A percentile compares a stretch with the other conserved stretches of the same genome.
These are phyloP conservation scores for Scelioninae gen. 2 DNA, from an alignment of 2,888 invertebrate genomes.

Conservation along the genomic window DNA sequence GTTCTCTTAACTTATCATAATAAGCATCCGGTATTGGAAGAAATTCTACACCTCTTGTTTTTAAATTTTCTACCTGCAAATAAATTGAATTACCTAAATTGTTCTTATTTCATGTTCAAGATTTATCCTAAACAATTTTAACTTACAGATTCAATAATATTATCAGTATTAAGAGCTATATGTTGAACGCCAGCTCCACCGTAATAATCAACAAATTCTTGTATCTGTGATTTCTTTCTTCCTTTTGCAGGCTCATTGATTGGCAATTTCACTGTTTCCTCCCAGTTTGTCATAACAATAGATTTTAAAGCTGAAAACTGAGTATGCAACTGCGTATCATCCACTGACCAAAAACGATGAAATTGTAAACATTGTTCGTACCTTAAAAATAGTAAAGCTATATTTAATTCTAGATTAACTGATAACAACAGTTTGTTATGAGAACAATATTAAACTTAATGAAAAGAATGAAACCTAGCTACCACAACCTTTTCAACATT, in stretches of 20 bases:
- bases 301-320: slow-evolving; percentile 98
- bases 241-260: slow-evolving; percentile 98
- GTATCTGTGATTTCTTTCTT: slow-evolving; percentile 97
- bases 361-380: slow-evolving; percentile 85
- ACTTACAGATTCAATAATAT: slow-evolving; percentile 91
- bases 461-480: too few species aligned
- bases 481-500: too few species aligned
- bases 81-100: too few species aligned
- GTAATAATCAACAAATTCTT: slow-evolving; percentile 98
- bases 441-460: too few species aligned
- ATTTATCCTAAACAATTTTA: slow-evolving; percentile 1
- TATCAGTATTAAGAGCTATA: slow-evolving; percentile 95
- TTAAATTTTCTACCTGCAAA: slow-evolving; percentile 82
- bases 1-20: slow-evolving; percentile 88
- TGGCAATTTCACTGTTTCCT: slow-evolving; percentile 98
- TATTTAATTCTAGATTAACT: not conserved
- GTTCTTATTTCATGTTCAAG: too few species aligned
- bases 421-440: too few species aligned
- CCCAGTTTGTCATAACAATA: slow-evolving; percentile 97
- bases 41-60: slow-evolving; percentile 92
- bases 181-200: slow-evolving; percentile 99
- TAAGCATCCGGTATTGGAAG: slow-evolving; percentile 92
- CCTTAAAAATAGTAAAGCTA: slow-evolving; percentile 73
- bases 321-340: slow-evolving; percentile 96
- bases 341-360: slow-evolving; percentile 98